Evolutionary conservation across 2,113 vertebrate genomes (phyloP), one percentile per base, ranked within the genome.

Genomic region (Atractosteus spatula): DNA sequence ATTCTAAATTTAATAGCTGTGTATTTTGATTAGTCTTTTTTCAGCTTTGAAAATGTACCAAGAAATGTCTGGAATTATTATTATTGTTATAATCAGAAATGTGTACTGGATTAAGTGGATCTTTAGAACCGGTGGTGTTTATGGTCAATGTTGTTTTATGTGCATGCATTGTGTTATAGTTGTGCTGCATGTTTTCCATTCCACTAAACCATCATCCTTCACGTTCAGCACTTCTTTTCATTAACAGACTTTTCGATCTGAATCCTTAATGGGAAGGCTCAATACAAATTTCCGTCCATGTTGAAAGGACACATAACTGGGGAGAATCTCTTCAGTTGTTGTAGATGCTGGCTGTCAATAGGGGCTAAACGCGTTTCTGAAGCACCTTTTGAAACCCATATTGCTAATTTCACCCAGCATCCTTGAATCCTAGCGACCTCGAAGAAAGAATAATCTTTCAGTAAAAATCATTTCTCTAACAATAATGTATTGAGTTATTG

Each of bases 201-300:
- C 80, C 89, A 89, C 88, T 72, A 55, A 73, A 84, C 85, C 83
- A 77, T 84, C 7, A 72, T 74, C 86, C 89, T 86, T 80, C 78
- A 75, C 87, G 87, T 82, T 80, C 82, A 71, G 82, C 89, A 89
- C 88, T 86, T 87, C 84, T 87, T 86, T 91, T 89, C 91, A 92
- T 92, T 91, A 93, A 92, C 90, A 93, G 92, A 86, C 91, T 90
- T 90, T 86, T 87, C 88, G 91, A 89, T 91, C 91, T 85, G 86
- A 86, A 89, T 85, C 81, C 81, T 85, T 85, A 87, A 83, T 83
- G 74, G 79, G 83, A 85, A 89, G 89, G 86, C 84, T 79, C 82
- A 83, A 85, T 73, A 71, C 61, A 73, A 45, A 76, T 69, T 83
- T 80, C 79, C 51, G 81, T 79, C 71, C 66, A 73, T 62, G 84